Conservation (phyloP, 53 echinoderm and acorn worm species). For the Holothuria scabra region DNA sequence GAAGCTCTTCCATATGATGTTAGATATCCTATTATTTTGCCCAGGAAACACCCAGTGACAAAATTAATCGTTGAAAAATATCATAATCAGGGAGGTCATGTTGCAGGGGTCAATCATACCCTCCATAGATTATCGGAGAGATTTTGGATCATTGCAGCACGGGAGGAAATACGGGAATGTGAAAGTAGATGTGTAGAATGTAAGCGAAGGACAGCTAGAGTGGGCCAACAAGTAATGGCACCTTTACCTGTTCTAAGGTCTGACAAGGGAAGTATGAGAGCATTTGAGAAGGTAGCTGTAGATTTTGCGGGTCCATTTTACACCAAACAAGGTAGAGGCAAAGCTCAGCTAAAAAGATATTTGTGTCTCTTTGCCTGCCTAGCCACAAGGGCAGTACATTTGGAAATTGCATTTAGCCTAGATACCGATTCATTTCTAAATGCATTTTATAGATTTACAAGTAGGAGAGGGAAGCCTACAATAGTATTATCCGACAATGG, state of each 20-base stretch:
- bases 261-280: neutral
- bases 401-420: conserved; percentile 2
- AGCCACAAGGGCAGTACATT: conserved; percentile 29
- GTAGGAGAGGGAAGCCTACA: conserved; percentile 21
- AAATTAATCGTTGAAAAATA: too few species aligned
- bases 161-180: conserved; percentile 28
- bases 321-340: conserved; percentile 1
- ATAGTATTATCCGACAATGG: conserved; percentile 40
- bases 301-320: conserved; percentile 25
- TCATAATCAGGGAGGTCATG: too few species aligned
- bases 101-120: too few species aligned
- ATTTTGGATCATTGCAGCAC: neutral
- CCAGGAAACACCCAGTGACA: too few species aligned
- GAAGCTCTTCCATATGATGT: too few species aligned
- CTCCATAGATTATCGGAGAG: too few species aligned
- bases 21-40: too few species aligned
- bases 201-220: neutral
- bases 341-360: neutral
- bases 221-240: conserved; percentile 21
- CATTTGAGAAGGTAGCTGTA: conserved; percentile 3
- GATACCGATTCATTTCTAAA: neutral
- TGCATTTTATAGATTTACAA: neutral
- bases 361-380: conserved; percentile 12
- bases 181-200: neutral
- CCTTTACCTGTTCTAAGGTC: neutral